Conservation (phyloP, 2,797 vertebrate genomes). For the Lacerta bilineata region DNA sequence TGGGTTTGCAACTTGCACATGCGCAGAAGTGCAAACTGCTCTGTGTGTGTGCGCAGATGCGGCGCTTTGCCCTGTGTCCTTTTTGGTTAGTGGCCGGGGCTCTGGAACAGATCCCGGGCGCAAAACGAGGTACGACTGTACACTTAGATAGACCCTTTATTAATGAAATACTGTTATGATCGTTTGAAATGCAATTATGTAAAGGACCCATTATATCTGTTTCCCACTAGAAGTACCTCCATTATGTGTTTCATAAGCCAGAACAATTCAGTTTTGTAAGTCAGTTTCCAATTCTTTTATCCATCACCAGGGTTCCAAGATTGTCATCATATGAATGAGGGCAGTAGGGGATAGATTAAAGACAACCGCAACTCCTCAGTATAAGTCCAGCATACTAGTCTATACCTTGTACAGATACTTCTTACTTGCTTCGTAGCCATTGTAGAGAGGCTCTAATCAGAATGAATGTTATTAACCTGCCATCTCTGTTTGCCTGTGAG, state of each 20-base stretch:
- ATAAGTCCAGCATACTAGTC: constrained; percentile 27
- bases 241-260: constrained; percentile 37
- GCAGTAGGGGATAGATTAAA: not conserved
- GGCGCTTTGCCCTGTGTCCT: too few relatives aligned
- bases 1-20: too few relatives aligned
- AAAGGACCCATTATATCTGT: constrained; percentile 21
- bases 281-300: not conserved
- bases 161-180: not conserved
- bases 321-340: not conserved
- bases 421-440: constrained; percentile 11
- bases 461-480: not conserved
- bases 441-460: constrained; percentile 41
- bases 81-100: too few relatives aligned
- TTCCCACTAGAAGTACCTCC: not conserved
- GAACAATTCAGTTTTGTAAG: not conserved
- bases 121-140: too few relatives aligned
- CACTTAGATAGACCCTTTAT: not conserved
- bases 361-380: not conserved
- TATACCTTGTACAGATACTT: constrained; percentile 21
- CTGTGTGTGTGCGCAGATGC: too few relatives aligned
- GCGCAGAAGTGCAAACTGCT: too few relatives aligned
- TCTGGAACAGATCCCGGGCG: too few relatives aligned
- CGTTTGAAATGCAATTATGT: not conserved
- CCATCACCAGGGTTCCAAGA: not conserved
- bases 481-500: not conserved